Evolutionary conservation across 2,797 vertebrate genomes (phyloP).

Genomic region (Chaunax sp.): DNA sequence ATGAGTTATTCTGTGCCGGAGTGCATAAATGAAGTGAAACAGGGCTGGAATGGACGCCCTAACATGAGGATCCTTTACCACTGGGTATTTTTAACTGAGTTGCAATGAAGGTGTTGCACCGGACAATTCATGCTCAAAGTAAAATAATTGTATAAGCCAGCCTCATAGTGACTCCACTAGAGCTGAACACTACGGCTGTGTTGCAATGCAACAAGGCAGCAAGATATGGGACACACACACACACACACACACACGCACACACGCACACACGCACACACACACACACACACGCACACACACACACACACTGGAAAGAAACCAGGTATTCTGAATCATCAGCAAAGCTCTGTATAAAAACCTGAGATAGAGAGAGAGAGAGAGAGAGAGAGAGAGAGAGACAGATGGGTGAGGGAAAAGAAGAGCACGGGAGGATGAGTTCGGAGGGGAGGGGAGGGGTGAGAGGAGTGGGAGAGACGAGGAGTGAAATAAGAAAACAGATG

Average conservation of each 20-base stretch:
- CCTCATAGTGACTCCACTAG: conserved; percentile 12
- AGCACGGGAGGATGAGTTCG: neutral
- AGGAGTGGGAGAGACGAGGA: conserved; percentile 1
- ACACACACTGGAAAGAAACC: conserved; percentile 32
- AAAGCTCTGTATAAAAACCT: too few relatives aligned
- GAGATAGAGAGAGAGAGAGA: conserved; percentile 15
- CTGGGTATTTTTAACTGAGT: neutral
- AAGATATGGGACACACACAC: too few relatives aligned
- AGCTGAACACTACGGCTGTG: conserved; percentile 29
- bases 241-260: too few relatives aligned
- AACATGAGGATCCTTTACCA: neutral
- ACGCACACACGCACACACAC: too few relatives aligned
- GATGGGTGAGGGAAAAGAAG: conserved; percentile 19
- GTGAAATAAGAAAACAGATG: conserved; percentile 46
- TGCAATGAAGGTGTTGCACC: conserved; percentile 3
- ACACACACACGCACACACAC: too few relatives aligned
- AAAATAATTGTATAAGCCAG: conserved; percentile 20
- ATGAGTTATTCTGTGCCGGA: too few relatives aligned
- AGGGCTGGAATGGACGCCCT: too few relatives aligned
- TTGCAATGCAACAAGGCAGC: conserved; percentile 26
- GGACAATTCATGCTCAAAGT: conserved; percentile 1
- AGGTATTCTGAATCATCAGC: conserved; percentile 58
- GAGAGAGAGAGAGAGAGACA: conserved; percentile 30
- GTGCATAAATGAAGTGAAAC: too few relatives aligned
- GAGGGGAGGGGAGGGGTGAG: neutral